Percentiles rank a stretch among this genome's conserved stretches.
These are phyloP conservation scores for Gnathonemus echidnorhynchus DNA, from an alignment of 2,113 vertebrate genomes.

Conservation along the genomic window DNA sequence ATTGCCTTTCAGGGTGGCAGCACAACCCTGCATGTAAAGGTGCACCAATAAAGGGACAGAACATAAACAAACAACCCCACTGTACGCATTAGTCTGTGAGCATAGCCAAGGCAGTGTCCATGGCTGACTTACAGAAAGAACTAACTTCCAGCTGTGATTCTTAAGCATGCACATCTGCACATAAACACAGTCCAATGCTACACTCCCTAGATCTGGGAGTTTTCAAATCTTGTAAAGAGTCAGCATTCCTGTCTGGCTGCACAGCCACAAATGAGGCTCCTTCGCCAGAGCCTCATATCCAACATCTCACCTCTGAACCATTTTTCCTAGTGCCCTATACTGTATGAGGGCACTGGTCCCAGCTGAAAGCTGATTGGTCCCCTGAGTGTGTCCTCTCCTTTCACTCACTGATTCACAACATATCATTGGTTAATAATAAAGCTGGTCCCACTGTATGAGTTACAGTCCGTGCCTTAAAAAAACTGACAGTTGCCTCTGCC, in stretches of 20 bases:
- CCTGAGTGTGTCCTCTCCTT: not conserved
- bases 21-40: not conserved
- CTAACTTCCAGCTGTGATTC: not conserved
- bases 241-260: not conserved
- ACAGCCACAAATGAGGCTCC: not conserved
- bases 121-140: not conserved
- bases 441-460: not conserved
- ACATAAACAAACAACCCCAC: not conserved
- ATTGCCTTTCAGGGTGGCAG: not conserved
- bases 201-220: not conserved
- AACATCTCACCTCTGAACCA: not conserved
- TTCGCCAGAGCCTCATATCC: not conserved
- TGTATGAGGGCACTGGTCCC: not conserved
- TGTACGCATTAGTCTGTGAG: not conserved
- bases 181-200: not conserved
- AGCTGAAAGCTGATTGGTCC: not conserved
- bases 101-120: not conserved
- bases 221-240: not conserved
- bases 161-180: not conserved
- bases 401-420: not conserved
- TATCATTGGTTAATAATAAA: not conserved
- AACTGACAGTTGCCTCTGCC: not conserved
- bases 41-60: not conserved
- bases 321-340: not conserved
- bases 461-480: not conserved